Base-by-base conservation (phyloP, 2,888 invertebrate species). In the Apomyelois bistriatella region DNA sequence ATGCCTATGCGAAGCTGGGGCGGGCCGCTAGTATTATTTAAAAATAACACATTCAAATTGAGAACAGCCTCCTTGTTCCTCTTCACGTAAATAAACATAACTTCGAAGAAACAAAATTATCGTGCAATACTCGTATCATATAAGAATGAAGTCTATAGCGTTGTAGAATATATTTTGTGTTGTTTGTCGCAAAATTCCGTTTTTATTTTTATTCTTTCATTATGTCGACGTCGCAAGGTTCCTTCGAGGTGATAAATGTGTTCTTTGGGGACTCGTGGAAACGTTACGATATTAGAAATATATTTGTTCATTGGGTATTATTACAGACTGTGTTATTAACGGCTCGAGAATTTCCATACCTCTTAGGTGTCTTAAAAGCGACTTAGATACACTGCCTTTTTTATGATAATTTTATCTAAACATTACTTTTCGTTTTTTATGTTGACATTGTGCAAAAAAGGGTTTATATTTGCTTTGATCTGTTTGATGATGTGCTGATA, bases 141-240 rank as follows among this genome's bases (percentile, higher is more conserved):
- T 28, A 28, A 28, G 4, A 12, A 40, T n/a, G 3, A 10, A 41
- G 17, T 22, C 40, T 15, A 13, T 22, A 22, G 22, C 22, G 5
- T 22, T 8, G 17, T 17, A 17, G 41, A 5, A 10, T 10, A 17
- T 41, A 10, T 41, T 17, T 10, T 41, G n/a, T 52, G 15, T 36
- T 40, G 38, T 47, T 47, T 46, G 41, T 48, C 40, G 47, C 32
- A n/a, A 32, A 35, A 22, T 36, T 36, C 28, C 37, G 30, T 42
- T 41, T 22, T 50, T 40, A 38, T 40, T 16, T 40, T 48, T 48
- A 48, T 48, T 48, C 22, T 30, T 37, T 38, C 37, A 22, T 48
- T 22, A 48, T 37, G 48, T 13, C 28, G 22, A 12, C 48, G 22
- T n/a, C 36, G 17, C 37, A 1, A 0, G 37, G 37, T 1, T 15